These are phyloP conservation scores for Chalcis sispes DNA, from an alignment of 2,888 invertebrate species.

Conservation along the genomic window DNA sequence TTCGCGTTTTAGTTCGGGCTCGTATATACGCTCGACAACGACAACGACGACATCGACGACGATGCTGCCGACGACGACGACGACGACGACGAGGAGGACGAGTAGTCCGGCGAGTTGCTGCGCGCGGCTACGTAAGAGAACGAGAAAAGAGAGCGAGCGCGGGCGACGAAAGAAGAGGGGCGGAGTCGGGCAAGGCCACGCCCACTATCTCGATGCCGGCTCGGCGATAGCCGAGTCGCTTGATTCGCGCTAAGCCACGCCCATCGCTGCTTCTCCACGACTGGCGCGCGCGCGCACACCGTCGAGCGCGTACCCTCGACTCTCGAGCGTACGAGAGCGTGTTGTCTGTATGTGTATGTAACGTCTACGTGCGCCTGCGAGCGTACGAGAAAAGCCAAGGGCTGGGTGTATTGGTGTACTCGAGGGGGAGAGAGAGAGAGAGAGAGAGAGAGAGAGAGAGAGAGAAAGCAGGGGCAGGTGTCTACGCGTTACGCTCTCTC, in stretches of 20 bases:
- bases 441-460: constrained; percentile 72
- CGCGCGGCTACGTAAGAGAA: constrained; percentile 71
- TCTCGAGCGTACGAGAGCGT: neutral
- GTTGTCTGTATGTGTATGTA: constrained; percentile 56
- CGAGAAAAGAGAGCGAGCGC: constrained; percentile 57
- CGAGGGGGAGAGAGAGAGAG: constrained; percentile 70
- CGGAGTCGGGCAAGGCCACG: constrained; percentile 2
- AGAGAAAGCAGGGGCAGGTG: constrained; percentile 48
- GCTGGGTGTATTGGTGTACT: too few relatives aligned
- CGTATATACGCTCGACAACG: too few relatives aligned
- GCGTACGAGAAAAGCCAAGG: too few relatives aligned
- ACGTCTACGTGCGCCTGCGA: constrained; percentile 38
- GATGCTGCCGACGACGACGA: too few relatives aligned
- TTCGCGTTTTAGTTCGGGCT: too few relatives aligned
- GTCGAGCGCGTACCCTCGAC: constrained; percentile 6
- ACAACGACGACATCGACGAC: too few relatives aligned
- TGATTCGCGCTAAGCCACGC: neutral
- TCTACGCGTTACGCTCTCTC: constrained; percentile 60
- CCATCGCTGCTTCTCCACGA: too few relatives aligned
- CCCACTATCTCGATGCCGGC: constrained; percentile 16
- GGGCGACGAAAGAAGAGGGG: constrained; percentile 44
- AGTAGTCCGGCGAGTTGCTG: constrained; percentile 62
- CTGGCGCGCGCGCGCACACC: constrained; percentile 45
- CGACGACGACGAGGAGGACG: too few relatives aligned
- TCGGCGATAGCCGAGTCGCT: neutral